Percentiles rank a stretch among this genome's conserved stretches.
Evolutionary conservation across 2,888 invertebrate genomes (phyloP).

Genomic region (Leucozona laternaria): DNA sequence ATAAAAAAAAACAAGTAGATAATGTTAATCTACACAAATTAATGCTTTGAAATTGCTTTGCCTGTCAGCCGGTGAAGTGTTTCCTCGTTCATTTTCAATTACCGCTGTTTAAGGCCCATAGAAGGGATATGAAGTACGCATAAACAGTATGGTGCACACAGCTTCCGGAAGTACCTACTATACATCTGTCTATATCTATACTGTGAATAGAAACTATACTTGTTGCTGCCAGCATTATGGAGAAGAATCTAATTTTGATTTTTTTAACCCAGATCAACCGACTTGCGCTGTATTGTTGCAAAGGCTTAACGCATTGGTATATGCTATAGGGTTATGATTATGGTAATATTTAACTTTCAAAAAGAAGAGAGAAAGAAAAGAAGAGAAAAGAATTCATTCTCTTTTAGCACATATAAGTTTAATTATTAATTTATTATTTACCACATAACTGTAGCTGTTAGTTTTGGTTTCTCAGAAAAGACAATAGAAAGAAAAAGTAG

Average conservation of each 20-base stretch:
- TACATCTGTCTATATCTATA: not conserved
- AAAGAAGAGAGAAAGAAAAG: slow-evolving; percentile 23
- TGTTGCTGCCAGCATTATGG: not conserved
- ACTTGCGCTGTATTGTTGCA: not conserved
- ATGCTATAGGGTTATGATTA: not conserved
- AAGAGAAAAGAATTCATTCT: not conserved
- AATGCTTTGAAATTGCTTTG: slow-evolving; percentile 12
- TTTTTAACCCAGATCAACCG: not conserved
- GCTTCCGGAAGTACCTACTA: slow-evolving; percentile 11
- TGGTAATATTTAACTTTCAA: slow-evolving; percentile 9
- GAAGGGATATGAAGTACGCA: slow-evolving; percentile 1
- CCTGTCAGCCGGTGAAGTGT: slow-evolving; percentile 17
- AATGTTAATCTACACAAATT: not conserved
- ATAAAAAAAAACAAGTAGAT: not conserved
- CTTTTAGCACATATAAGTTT: not conserved
- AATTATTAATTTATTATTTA: slow-evolving; percentile 5
- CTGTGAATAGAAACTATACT: not conserved
- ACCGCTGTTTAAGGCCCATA: slow-evolving; percentile 1
- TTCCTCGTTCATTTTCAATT: slow-evolving; percentile 50
- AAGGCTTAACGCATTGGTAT: not conserved
- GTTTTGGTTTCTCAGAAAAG: slow-evolving; percentile 6
- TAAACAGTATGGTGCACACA: not conserved
- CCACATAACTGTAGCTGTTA: slow-evolving; percentile 11
- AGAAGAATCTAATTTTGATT: slow-evolving; percentile 5
- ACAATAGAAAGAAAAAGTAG: slow-evolving; percentile 37